phyloP scores from a whole-genome alignment of 2,888 invertebrate genomes.

The Limnephilus rhombicus region DNA sequence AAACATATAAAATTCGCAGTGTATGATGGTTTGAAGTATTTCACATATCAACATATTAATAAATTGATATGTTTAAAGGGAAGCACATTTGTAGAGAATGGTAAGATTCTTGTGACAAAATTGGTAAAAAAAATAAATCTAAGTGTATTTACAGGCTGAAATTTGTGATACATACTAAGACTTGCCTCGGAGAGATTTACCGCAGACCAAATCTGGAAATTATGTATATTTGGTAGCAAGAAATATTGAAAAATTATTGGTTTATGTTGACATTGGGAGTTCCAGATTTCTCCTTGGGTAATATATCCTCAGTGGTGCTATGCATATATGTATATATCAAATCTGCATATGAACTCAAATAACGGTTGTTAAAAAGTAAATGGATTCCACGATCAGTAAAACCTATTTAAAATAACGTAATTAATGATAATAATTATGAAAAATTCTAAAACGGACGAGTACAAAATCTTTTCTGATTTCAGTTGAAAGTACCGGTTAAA shows the following conservation, averaged over 20 bases:
- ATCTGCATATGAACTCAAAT: neutral
- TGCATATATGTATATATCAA: neutral
- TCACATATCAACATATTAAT: neutral
- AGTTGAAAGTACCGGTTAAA: neutral
- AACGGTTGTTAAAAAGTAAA: neutral
- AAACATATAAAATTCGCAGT: neutral
- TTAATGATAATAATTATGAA: neutral
- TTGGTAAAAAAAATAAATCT: conserved; percentile 1
- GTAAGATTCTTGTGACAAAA: neutral
- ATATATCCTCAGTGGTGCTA: neutral
- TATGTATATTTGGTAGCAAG: neutral
- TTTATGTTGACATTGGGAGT: neutral
- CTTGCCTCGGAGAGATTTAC: neutral
- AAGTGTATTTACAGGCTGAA: neutral
- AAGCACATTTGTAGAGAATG: neutral
- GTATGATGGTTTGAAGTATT: neutral
- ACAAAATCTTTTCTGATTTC: neutral
- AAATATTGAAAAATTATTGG: neutral
- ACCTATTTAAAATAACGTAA: neutral
- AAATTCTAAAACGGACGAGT: neutral
- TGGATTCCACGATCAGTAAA: neutral
- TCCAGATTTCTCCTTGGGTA: neutral
- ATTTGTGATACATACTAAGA: neutral
- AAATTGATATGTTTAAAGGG: neutral
- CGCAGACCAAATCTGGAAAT: neutral